Conservation (phyloP, 2,797 vertebrate species). For the Rhinichthys osculus region DNA sequence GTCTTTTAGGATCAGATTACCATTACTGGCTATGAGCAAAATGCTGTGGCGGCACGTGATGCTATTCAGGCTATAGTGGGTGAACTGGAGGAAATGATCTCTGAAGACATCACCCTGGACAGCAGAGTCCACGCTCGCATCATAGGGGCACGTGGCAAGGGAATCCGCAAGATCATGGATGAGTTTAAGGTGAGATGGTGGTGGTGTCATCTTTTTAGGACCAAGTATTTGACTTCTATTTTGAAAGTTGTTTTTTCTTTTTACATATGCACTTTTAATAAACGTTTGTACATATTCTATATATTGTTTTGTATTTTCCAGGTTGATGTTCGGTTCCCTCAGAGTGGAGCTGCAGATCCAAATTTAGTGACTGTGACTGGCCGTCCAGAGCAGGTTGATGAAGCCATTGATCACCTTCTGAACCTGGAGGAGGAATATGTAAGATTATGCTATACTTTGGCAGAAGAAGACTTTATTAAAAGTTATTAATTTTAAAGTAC, state of each 20-base stretch:
- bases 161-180: constrained; percentile 98
- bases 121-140: constrained; percentile 96
- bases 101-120: constrained; percentile 92
- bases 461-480: neutral
- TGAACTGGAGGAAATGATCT: constrained; percentile 96
- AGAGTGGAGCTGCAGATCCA: constrained; percentile 91
- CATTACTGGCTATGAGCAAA: constrained; percentile 96
- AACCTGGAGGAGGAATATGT: constrained; percentile 98
- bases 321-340: constrained; percentile 98
- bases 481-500: neutral
- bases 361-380: constrained; percentile 94
- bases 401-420: constrained; percentile 97
- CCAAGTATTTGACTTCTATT: neutral
- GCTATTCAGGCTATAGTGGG: constrained; percentile 94
- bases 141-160: constrained; percentile 95
- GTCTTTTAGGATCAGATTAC: constrained; percentile 91
- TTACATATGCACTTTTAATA: neutral
- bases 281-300: neutral
- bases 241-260: too few relatives aligned
- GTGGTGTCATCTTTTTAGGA: neutral
- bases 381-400: constrained; percentile 95
- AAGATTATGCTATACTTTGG: constrained; percentile 65
- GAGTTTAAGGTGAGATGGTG: constrained; percentile 90
- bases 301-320: constrained; percentile 61
- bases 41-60: constrained; percentile 90